Conservation (phyloP, 2,888 invertebrate species). For the Stenurella melanura region DNA sequence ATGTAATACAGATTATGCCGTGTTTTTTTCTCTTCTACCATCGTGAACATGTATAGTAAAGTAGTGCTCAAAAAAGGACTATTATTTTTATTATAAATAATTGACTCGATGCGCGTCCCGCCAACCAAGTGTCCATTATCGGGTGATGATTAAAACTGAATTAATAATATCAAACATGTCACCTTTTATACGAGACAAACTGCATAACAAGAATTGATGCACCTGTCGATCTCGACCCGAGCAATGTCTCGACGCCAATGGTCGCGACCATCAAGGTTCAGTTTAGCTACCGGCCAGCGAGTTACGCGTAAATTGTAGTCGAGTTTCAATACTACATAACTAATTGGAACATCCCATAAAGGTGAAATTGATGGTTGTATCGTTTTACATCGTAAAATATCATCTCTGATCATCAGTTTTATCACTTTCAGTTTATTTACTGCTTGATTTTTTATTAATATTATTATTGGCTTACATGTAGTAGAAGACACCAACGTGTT, state of each 20-base stretch:
- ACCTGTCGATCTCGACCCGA: background rate
- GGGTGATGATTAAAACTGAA: too few species aligned
- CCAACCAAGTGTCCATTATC: too few species aligned
- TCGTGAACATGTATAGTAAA: too few species aligned
- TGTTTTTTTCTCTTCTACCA: too few species aligned
- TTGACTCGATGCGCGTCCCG: too few species aligned
- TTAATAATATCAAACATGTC: too few species aligned
- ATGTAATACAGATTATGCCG: too few species aligned
- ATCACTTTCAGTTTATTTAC: constrained; percentile 17
- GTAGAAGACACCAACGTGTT: background rate
- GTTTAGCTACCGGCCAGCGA: constrained; percentile 25
- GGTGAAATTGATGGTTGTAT: constrained; percentile 42
- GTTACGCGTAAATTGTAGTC: constrained; percentile 39
- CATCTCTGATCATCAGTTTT: constrained; percentile 30
- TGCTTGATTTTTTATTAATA: constrained; percentile 4
- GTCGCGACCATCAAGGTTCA: constrained; percentile 26
- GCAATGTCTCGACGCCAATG: constrained; percentile 14
- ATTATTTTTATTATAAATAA: too few species aligned
- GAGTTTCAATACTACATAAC: constrained; percentile 42
- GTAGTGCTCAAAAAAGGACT: too few species aligned
- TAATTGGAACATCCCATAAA: constrained; percentile 45
- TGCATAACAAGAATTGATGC: background rate
- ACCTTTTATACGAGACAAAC: too few species aligned
- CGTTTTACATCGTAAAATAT: constrained; percentile 34
- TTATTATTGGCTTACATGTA: background rate